Evolutionary conservation across 1,140 invertebrate species (phyloP).

Genomic region (Zophobas morio): DNA sequence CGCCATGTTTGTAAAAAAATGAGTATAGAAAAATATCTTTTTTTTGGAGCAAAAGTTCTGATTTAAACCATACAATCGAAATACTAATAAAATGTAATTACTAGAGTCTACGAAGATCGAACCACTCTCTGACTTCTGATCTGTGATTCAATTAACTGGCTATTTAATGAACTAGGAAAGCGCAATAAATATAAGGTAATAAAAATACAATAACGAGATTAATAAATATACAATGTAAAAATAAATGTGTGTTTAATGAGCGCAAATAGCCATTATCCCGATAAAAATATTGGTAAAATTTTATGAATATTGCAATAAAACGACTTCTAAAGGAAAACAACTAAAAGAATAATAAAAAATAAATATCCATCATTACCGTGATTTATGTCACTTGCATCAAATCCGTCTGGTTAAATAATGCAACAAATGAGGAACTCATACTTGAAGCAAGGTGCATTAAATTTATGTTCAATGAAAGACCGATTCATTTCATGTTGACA

Average conservation of each 20-base stretch:
- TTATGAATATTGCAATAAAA: slow-evolving; percentile 33
- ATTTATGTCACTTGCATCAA: slow-evolving; percentile 43
- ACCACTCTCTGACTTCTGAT: background rate
- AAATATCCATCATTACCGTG: slow-evolving; percentile 15
- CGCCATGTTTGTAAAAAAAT: too few species aligned
- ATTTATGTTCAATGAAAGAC: slow-evolving; percentile 57
- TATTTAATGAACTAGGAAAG: slow-evolving; percentile 23
- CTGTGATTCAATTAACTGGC: slow-evolving; percentile 10
- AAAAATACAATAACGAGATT: slow-evolving; percentile 31
- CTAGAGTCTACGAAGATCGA: too few species aligned
- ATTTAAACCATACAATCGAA: too few species aligned
- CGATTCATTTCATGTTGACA: slow-evolving; percentile 60
- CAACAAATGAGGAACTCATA: slow-evolving; percentile 50
- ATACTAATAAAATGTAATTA: too few species aligned
- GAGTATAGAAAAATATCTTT: too few species aligned
- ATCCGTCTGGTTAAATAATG: slow-evolving; percentile 45
- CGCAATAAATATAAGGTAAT: slow-evolving; percentile 16
- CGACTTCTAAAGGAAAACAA: background rate
- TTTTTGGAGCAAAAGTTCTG: too few species aligned
- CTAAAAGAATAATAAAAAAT: slow-evolving; percentile 32
- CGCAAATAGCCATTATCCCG: slow-evolving; percentile 14
- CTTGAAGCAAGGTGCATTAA: slow-evolving; percentile 51
- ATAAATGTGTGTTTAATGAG: slow-evolving; percentile 36
- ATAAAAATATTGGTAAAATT: slow-evolving; percentile 32
- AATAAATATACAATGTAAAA: slow-evolving; percentile 37